Percentiles rank a stretch among this genome's conserved stretches.
phyloP scores from a whole-genome alignment of 2,797 vertebrate genomes.

The Artibeus lituratus region DNA sequence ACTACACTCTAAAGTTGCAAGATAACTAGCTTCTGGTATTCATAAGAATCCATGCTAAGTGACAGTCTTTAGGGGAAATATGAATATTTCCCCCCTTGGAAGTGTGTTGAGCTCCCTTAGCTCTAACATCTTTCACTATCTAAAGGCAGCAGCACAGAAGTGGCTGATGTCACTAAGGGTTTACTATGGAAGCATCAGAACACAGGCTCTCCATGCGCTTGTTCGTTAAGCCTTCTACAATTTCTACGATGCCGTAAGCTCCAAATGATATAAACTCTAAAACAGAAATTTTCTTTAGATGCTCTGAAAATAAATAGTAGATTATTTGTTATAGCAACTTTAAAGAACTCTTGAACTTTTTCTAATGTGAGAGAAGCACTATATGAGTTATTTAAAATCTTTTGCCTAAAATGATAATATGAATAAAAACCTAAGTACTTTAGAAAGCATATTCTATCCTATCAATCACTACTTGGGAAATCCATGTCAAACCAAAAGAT shows the following conservation, averaged over 20 bases:
- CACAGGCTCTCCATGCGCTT: background rate
- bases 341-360: background rate
- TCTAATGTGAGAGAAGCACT: background rate
- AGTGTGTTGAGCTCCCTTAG: background rate
- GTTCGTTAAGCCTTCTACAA: background rate
- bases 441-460: slow-evolving; percentile 5
- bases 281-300: slow-evolving; percentile 5
- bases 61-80: background rate
- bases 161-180: background rate
- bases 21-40: background rate
- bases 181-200: background rate
- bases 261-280: background rate
- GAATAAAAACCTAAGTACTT: background rate
- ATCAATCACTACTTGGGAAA: background rate
- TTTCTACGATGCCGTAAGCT: background rate
- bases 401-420: slow-evolving; percentile 21
- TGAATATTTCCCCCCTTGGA: background rate
- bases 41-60: background rate
- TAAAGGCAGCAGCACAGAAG: background rate
- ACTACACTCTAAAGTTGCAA: slow-evolving; percentile 13
- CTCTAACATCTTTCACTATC: background rate
- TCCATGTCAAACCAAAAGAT: background rate
- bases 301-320: slow-evolving; percentile 21
- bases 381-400: background rate
- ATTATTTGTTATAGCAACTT: background rate